Evolutionary conservation across 2,797 vertebrate genomes (phyloP).

Genomic region (Nothura maculosa): DNA sequence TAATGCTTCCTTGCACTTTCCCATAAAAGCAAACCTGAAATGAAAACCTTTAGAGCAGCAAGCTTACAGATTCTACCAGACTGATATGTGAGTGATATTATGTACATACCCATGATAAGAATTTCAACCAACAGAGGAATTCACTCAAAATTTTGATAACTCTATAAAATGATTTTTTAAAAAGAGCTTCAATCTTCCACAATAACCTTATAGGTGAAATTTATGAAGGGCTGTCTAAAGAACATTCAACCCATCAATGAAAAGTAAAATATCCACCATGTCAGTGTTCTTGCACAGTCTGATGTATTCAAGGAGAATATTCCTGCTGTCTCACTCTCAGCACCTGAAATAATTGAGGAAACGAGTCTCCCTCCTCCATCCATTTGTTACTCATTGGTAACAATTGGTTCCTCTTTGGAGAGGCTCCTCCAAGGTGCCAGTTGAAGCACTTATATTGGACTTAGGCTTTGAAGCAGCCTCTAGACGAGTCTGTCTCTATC

Average conservation of each 20-base stretch:
- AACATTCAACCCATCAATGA: neutral
- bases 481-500: neutral
- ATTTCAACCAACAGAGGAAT: neutral
- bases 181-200: neutral
- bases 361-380: neutral
- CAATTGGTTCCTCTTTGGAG: neutral
- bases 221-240: neutral
- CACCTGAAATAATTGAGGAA: neutral
- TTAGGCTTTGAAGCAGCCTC: neutral
- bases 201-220: neutral
- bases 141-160: neutral
- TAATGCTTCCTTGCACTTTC: neutral
- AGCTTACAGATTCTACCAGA: neutral
- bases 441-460: neutral
- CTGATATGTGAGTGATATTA: neutral
- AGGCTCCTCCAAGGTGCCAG: neutral
- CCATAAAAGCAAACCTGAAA: neutral
- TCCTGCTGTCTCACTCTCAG: neutral
- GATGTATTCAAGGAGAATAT: neutral
- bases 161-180: neutral
- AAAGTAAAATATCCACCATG: fast-evolving
- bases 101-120: neutral
- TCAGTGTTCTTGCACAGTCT: neutral
- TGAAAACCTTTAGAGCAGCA: neutral
- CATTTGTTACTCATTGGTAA: neutral